A percentile compares a stretch with the other conserved stretches of the same genome.
Evolutionary conservation across 2,113 vertebrate species (phyloP).

Genomic region (Helogale parvula): DNA sequence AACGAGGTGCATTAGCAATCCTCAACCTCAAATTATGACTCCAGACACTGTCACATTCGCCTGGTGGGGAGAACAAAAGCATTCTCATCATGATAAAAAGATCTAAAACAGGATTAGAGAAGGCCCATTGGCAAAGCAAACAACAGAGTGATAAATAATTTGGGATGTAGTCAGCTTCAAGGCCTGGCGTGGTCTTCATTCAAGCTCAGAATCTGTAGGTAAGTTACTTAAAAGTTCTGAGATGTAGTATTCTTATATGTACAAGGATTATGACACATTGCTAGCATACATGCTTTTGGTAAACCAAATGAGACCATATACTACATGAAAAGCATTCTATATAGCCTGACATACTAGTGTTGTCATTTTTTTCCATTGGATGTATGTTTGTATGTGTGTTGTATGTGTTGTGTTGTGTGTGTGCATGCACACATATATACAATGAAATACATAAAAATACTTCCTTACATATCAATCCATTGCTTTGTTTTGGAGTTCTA

Average conservation of each 20-base stretch:
- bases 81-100: not conserved
- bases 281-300: not conserved
- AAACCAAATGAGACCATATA: not conserved
- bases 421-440: not conserved
- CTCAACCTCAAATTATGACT: not conserved
- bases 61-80: not conserved
- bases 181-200: not conserved
- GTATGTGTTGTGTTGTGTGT: not conserved
- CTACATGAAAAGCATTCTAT: not conserved
- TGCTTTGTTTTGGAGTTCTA: not conserved
- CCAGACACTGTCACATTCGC: not conserved
- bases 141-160: not conserved
- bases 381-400: not conserved
- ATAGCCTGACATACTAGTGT: not conserved
- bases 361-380: not conserved
- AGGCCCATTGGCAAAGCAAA: not conserved
- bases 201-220: not conserved
- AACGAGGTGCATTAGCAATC: not conserved
- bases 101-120: not conserved
- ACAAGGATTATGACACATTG: not conserved
- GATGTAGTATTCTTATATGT: not conserved
- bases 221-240: not conserved
- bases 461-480: not conserved
- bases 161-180: not conserved
- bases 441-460: not conserved